These are phyloP conservation scores for Sminthurides aquaticus DNA, from an alignment of 2,888 invertebrate species.

Conservation along the genomic window DNA sequence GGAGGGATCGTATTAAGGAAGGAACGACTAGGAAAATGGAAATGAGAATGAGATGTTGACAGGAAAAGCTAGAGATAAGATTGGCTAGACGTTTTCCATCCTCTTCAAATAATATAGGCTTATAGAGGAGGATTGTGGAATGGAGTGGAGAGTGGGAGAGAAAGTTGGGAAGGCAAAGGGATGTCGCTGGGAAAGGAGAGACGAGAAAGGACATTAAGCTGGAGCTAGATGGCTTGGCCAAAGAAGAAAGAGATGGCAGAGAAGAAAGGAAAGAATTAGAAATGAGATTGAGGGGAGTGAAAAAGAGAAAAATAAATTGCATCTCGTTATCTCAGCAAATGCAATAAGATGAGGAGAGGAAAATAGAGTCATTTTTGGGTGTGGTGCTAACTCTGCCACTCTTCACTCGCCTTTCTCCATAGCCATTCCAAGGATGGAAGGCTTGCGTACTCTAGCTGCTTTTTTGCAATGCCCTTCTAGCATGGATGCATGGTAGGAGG, in stretches of 20 bases:
- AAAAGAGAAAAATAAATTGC: constrained; percentile 34
- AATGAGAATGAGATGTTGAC: background rate
- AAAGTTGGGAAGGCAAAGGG: too few relatives aligned
- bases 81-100: background rate
- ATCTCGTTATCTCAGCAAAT: constrained; percentile 39
- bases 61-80: background rate
- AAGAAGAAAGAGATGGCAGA: constrained; percentile 23
- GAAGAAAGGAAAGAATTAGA: constrained; percentile 1
- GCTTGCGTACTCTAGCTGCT: background rate
- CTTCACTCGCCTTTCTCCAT: background rate
- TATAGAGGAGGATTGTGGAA: too few relatives aligned
- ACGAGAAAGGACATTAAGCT: background rate
- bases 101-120: background rate
- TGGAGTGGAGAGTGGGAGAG: too few relatives aligned
- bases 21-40: too few relatives aligned
- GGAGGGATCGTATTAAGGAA: too few relatives aligned
- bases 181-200: too few relatives aligned
- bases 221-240: constrained; percentile 17
- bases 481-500: too few relatives aligned
- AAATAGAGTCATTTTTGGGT: constrained; percentile 44
- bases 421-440: background rate
- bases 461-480: too few relatives aligned
- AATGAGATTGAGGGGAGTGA: constrained; percentile 11
- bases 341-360: constrained; percentile 43
- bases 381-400: constrained; percentile 32